Percentiles rank a stretch among this genome's conserved stretches.
Evolutionary conservation across 1,140 invertebrate species (phyloP).

Genomic region (Eciton burchellii): DNA sequence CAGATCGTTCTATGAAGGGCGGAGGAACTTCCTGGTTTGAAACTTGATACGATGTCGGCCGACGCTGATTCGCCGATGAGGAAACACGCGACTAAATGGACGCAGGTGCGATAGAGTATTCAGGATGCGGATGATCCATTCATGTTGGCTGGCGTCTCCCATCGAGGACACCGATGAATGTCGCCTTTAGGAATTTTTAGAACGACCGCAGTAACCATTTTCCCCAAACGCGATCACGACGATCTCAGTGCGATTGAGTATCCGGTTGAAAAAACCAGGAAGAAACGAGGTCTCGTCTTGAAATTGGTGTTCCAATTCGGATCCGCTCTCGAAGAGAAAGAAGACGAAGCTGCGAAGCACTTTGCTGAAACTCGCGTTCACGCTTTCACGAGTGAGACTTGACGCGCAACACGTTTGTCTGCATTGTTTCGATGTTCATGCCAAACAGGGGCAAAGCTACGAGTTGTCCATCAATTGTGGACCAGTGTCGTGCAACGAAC

Average conservation of each 20-base stretch:
- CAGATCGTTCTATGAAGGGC: not conserved
- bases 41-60: not conserved
- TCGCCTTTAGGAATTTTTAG: not conserved
- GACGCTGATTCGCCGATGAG: not conserved
- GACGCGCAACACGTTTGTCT: not conserved
- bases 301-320: slow-evolving; percentile 68
- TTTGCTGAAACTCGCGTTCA: slow-evolving; percentile 16
- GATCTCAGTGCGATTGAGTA: not conserved
- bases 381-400: slow-evolving; percentile 30
- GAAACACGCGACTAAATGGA: not conserved
- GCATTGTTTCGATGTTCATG: slow-evolving; percentile 26
- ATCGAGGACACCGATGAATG: not conserved
- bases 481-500: slow-evolving; percentile 29
- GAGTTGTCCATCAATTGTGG: not conserved
- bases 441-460: slow-evolving; percentile 9
- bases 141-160: not conserved
- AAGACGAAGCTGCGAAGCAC: slow-evolving; percentile 40
- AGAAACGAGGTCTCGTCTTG: not conserved
- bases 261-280: not conserved
- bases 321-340: slow-evolving; percentile 60
- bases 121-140: not conserved
- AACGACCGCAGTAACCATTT: not conserved
- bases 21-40: not conserved
- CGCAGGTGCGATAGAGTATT: not conserved
- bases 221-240: not conserved